These are phyloP conservation scores for Trichogramma dendrolimi DNA, from an alignment of 2,888 invertebrate species.

Conservation along the genomic window DNA sequence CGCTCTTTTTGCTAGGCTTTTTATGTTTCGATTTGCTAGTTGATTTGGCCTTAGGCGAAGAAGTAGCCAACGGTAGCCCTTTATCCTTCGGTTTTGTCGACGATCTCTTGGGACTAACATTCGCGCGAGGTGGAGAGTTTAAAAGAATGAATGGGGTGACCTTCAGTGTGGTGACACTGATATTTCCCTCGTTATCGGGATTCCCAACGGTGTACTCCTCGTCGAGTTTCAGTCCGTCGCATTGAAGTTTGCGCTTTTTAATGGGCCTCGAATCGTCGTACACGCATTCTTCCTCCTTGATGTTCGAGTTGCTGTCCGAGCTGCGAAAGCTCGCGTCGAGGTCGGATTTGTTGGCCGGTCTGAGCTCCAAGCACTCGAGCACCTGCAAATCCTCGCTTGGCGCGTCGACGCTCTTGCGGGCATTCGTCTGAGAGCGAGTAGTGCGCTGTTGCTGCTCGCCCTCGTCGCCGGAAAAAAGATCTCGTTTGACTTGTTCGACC, in stretches of 20 bases:
- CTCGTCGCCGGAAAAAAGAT: conserved; percentile 47
- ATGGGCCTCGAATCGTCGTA: conserved; percentile 37
- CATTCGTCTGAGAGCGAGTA: conserved; percentile 36
- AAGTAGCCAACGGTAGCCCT: conserved; percentile 39
- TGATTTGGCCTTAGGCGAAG: conserved; percentile 37
- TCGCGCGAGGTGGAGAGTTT: no score
- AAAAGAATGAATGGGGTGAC: no score
- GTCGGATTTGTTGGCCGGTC: conserved; percentile 40
- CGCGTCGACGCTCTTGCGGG: neutral
- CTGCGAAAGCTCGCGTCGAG: conserved; percentile 9
- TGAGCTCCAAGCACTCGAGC: conserved; percentile 43
- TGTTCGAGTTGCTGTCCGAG: conserved; percentile 18
- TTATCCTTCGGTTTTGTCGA: conserved; percentile 3
- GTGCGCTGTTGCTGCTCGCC: conserved; percentile 36
- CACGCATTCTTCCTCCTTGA: conserved; percentile 25
- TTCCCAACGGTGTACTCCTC: conserved; percentile 34
- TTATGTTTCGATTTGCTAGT: conserved; percentile 13
- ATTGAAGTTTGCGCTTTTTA: conserved; percentile 39
- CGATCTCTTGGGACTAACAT: conserved; percentile 20
- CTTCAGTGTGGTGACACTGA: neutral
- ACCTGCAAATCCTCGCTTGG: conserved; percentile 38
- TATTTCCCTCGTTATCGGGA: conserved; percentile 17
- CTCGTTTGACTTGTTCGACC: conserved; percentile 45
- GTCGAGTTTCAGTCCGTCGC: conserved; percentile 38
- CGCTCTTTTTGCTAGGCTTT: conserved; percentile 31